phyloP scores from a whole-genome alignment of 2,888 invertebrate species.

The Drosophila histrio region DNA sequence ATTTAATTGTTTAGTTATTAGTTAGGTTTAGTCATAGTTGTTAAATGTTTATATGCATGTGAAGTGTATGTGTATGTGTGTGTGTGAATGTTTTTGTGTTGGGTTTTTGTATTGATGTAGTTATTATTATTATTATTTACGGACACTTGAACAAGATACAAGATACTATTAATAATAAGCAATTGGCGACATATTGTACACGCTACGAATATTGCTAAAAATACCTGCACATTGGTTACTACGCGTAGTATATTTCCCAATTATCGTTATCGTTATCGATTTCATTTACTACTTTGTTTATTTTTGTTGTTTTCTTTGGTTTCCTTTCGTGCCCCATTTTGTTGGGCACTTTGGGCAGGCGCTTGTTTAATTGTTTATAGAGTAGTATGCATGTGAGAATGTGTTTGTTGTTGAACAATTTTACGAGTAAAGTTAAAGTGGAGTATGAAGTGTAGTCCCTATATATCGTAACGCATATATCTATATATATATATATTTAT shows the following conservation, averaged over 20 bases:
- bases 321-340: slow-evolving; percentile 11
- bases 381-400: slow-evolving; percentile 31
- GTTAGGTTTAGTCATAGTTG: slow-evolving; percentile 48
- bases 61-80: slow-evolving; percentile 43
- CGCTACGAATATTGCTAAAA: slow-evolving; percentile 75
- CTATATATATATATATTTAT: slow-evolving; percentile 44
- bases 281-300: slow-evolving; percentile 27
- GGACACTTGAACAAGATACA: slow-evolving; percentile 45
- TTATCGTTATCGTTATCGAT: slow-evolving; percentile 16
- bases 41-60: slow-evolving; percentile 72
- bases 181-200: slow-evolving; percentile 71
- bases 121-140: background rate
- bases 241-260: no score
- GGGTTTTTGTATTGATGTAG: background rate
- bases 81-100: slow-evolving; percentile 6
- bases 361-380: slow-evolving; percentile 67
- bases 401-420: slow-evolving; percentile 22
- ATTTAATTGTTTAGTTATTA: slow-evolving; percentile 28
- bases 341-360: slow-evolving; percentile 70
- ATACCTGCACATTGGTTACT: slow-evolving; percentile 61
- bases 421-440: background rate
- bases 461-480: slow-evolving; percentile 45
- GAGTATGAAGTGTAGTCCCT: slow-evolving; percentile 37
- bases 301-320: slow-evolving; percentile 10
- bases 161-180: slow-evolving; percentile 57